phyloP scores from a whole-genome alignment of 1,140 invertebrate genomes.

The Protaetia brevitarsis region DNA sequence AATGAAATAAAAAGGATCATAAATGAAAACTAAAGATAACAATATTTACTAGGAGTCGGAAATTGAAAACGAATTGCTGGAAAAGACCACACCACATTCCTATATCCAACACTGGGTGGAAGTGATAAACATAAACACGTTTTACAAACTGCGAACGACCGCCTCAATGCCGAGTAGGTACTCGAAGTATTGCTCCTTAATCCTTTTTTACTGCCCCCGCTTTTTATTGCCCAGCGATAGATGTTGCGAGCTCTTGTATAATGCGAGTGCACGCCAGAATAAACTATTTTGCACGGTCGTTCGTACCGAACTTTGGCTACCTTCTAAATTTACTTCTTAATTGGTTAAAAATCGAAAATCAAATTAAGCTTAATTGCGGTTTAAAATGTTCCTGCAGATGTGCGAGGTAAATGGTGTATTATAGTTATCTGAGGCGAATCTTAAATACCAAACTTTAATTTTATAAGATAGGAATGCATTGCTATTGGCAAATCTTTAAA shows the following conservation, averaged over 20 bases:
- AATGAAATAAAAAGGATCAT: too few species aligned
- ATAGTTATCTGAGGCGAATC: too few species aligned
- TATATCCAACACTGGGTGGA: not conserved
- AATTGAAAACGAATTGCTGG: not conserved
- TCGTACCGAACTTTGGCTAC: not conserved
- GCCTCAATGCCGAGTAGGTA: not conserved
- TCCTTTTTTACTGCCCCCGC: slow-evolving; percentile 3
- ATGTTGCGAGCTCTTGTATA: not conserved
- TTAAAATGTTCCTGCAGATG: too few species aligned
- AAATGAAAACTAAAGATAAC: too few species aligned
- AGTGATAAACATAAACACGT: slow-evolving; percentile 3
- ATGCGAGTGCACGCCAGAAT: not conserved
- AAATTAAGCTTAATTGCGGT: slow-evolving; percentile 10
- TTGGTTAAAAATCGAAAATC: slow-evolving; percentile 17
- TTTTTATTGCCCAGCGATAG: not conserved
- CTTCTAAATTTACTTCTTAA: slow-evolving; percentile 8
- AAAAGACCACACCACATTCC: not conserved
- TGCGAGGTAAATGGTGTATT: too few species aligned
- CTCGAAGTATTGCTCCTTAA: slow-evolving; percentile 13
- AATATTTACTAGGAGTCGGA: too few species aligned
- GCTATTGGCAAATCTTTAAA: too few species aligned
- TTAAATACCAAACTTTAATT: too few species aligned
- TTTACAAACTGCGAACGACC: not conserved
- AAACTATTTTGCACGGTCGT: slow-evolving; percentile 6
- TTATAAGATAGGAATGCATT: not conserved